A percentile compares a stretch with the other conserved stretches of the same genome.
These are phyloP conservation scores for Pyrgus malvae DNA, from an alignment of 2,888 invertebrate species.

Conservation along the genomic window DNA sequence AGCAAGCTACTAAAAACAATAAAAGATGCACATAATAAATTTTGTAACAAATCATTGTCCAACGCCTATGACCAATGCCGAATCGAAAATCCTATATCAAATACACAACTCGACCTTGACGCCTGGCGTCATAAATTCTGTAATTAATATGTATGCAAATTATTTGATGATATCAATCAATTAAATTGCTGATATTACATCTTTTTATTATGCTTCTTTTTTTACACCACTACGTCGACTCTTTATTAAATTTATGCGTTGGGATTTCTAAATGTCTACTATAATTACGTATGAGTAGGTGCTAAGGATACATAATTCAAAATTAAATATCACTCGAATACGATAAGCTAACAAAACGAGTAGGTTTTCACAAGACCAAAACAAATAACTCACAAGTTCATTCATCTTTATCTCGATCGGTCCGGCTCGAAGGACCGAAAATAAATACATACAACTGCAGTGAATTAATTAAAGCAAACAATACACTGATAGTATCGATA, in stretches of 20 bases:
- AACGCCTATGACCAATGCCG: not conserved
- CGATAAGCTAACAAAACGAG: not conserved
- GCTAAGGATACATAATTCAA: too few relatives aligned
- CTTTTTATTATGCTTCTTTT: not conserved
- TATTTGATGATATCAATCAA: constrained; percentile 4
- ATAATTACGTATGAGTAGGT: too few relatives aligned
- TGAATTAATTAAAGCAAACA: constrained; percentile 22
- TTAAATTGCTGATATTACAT: constrained; percentile 3
- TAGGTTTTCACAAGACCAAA: constrained; percentile 13
- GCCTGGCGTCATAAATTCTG: not conserved
- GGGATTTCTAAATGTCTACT: too few relatives aligned
- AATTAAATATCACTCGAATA: not conserved
- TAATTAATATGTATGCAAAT: constrained; percentile 10
- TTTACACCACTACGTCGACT: not conserved
- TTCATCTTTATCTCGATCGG: constrained; percentile 26
- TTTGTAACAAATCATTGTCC: too few relatives aligned
- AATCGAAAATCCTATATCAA: constrained; percentile 7
- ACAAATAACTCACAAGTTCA: constrained; percentile 20
- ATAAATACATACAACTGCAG: constrained; percentile 21
- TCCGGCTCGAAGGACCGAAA: constrained; percentile 26
- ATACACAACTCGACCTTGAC: not conserved
- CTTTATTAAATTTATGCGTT: not conserved
- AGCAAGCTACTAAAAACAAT: too few relatives aligned
- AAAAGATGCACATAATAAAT: not conserved
- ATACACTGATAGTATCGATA: constrained; percentile 16